Base-by-base conservation (phyloP, 1,140 invertebrate genomes). In the Drosophila sproati region DNA sequence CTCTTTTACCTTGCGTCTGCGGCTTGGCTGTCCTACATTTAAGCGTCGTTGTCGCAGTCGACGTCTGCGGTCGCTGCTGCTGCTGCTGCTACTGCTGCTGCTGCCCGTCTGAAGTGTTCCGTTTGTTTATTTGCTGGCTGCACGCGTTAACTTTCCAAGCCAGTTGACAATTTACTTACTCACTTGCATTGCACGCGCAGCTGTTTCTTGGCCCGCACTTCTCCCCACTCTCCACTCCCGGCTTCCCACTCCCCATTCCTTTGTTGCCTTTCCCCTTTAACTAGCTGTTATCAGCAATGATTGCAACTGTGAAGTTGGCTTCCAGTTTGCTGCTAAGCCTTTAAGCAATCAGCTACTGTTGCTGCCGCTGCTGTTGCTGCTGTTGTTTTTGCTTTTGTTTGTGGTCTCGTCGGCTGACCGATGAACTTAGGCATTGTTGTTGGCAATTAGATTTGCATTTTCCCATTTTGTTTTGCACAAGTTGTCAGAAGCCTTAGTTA, bases 401-500 rank as follows among this genome's bases (percentile, higher is more conserved):
- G 34, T 52, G 59, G 50, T 60, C 10, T 66, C 47, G 59, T 81
- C 48, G 55, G 70, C 63, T 82, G 79, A 87, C 83, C 83, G 79
- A 45, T 82, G 76, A 86, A 86, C 83, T 82, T 79, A 73, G 72
- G 35, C 52, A 78, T 76, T 82, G 78, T 82, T 76, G 82, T 76
- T 87, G 75, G 59, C 73, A 78, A 86, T 85, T 86, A 73, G 74
- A 82, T 82, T 75, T 82, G 67, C 82, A 78, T 85, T 83, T 86
- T 41, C 45, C 62, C 68, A 69, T 78, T 81, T 61, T 64, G 62
- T 59, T 72, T 71, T 63, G 78, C 63, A 63, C 63, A 78, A 69
- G 35, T 82, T 87, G 60, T 76, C 55, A 66, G 69, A 73, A 82
- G 73, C 74, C 69, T 41, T 43, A 61, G 43, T 60, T 60, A 47